These are phyloP conservation scores for Psittacula derbiana DNA, from an alignment of 2,797 vertebrate genomes.

Conservation along the genomic window DNA sequence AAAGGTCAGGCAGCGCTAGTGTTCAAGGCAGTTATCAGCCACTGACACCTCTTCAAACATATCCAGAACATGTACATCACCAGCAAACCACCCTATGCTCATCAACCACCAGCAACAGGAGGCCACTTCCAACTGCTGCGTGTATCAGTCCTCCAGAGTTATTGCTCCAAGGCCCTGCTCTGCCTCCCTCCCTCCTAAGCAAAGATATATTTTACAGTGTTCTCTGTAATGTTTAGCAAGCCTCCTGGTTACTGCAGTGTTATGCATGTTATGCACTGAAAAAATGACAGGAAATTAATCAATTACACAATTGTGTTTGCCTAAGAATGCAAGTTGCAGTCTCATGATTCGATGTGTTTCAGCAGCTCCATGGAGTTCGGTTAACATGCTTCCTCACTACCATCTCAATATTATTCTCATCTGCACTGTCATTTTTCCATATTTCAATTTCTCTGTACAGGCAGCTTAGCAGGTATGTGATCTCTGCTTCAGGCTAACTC, in stretches of 20 bases:
- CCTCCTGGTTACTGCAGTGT: constrained; percentile 21
- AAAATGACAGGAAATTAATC: constrained; percentile 40
- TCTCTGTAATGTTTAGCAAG: neutral
- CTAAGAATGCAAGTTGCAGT: constrained; percentile 21
- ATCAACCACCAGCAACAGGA: neutral
- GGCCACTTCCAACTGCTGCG: neutral
- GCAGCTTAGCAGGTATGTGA: neutral
- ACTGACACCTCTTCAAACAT: neutral
- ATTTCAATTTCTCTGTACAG: constrained; percentile 5
- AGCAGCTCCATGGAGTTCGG: neutral
- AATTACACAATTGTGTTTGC: constrained; percentile 45
- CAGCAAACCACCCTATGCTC: accelerated
- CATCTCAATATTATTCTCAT: neutral
- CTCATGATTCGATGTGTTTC: constrained; percentile 25
- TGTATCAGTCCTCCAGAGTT: neutral
- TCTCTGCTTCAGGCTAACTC: constrained; percentile 12
- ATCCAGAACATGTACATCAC: accelerated
- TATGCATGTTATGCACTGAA: neutral
- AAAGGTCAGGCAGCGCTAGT: neutral
- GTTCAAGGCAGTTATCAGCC: neutral
- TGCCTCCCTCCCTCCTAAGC: neutral
- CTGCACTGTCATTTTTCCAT: neutral
- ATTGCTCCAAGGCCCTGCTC: neutral
- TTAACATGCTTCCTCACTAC: neutral
- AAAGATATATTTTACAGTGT: neutral